Conservation (phyloP, 2,113 vertebrate species). For the Paramisgurnus dabryanus region DNA sequence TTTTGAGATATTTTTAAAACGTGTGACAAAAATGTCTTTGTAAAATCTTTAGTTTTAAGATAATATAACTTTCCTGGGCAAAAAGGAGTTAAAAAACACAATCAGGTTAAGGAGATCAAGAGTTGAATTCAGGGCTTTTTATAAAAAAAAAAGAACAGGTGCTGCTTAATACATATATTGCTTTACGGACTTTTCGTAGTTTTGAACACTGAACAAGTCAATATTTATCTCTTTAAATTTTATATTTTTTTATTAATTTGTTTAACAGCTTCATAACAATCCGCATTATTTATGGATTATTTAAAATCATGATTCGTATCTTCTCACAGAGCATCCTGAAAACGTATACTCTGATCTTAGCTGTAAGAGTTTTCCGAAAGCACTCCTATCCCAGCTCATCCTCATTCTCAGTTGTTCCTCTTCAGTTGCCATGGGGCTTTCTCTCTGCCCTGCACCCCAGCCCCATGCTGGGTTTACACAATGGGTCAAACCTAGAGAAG, state of each 20-base stretch:
- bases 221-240: not conserved
- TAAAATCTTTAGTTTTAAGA: conserved; percentile 6
- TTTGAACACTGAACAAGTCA: not conserved
- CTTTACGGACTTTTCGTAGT: not conserved
- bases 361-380: conserved; percentile 25
- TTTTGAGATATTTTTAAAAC: conserved; percentile 3
- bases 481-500: conserved; percentile 64
- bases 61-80: conserved; percentile 8
- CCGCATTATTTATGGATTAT: not conserved
- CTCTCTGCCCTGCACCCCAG: conserved; percentile 53
- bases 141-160: too few relatives aligned
- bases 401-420: conserved; percentile 58
- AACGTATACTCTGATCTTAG: conserved; percentile 18
- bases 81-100: too few relatives aligned
- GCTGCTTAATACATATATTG: not conserved
- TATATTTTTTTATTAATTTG: not conserved
- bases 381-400: conserved; percentile 38
- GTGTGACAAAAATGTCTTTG: not conserved
- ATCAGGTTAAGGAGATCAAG: too few relatives aligned
- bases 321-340: not conserved
- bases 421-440: conserved; percentile 59
- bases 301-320: conserved; percentile 1
- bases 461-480: conserved; percentile 68
- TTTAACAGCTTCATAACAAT: not conserved
- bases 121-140: too few relatives aligned